A percentile compares a stretch with the other conserved stretches of the same genome.
Conservation (phyloP, 1,140 invertebrate species). For the Drosophila watanabei region DNA sequence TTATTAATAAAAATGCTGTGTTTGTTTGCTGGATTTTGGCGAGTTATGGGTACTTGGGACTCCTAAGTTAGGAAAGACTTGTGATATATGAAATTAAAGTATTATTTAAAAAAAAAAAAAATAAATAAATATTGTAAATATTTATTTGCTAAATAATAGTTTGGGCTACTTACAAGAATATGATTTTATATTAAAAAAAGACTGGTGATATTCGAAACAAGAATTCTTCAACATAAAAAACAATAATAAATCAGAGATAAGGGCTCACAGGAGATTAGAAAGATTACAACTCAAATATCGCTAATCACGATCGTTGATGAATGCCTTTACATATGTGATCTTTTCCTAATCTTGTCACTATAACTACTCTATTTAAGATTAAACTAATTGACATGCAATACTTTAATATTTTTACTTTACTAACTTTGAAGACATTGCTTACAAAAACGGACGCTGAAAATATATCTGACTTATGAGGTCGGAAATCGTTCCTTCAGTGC, state of each 20-base stretch:
- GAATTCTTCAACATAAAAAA: not conserved
- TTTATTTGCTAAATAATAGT: not conserved
- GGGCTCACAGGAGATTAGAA: constrained; percentile 6
- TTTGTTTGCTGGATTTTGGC: not conserved
- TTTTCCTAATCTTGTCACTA: not conserved
- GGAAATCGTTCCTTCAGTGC: too few relatives aligned
- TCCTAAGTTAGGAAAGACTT: too few relatives aligned
- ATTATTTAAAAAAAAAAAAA: too few relatives aligned
- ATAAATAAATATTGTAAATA: not conserved
- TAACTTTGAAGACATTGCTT: not conserved
- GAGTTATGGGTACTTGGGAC: too few relatives aligned
- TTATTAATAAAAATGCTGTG: not conserved
- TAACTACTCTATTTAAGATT: not conserved
- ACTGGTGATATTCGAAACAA: not conserved
- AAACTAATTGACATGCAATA: too few relatives aligned
- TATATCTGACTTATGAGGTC: too few relatives aligned
- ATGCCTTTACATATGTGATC: not conserved
- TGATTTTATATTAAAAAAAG: not conserved
- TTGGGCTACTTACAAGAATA: not conserved
- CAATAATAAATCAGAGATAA: constrained; percentile 3
- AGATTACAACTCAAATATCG: too few relatives aligned
- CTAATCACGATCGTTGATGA: not conserved
- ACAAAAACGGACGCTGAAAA: too few relatives aligned
- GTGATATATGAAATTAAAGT: too few relatives aligned
- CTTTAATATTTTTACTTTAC: not conserved